Conservation (phyloP, 2,797 vertebrate genomes). For the Bradypodion pumilum region DNA sequence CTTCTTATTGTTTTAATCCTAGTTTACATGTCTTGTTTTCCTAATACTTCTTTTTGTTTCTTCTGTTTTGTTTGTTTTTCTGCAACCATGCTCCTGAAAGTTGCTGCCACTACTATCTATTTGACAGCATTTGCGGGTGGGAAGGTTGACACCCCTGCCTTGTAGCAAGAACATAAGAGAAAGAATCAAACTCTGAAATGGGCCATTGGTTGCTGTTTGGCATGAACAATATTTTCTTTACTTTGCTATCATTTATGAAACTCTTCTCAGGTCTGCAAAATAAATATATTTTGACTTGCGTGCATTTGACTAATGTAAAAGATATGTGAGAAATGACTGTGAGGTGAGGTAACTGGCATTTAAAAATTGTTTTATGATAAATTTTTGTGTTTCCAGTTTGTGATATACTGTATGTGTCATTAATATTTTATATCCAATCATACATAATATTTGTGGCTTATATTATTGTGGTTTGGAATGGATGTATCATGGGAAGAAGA, state of each 20-base stretch:
- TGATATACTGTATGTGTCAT: neutral
- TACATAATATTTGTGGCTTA: neutral
- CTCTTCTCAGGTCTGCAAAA: neutral
- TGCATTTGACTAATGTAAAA: neutral
- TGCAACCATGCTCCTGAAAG: too few relatives aligned
- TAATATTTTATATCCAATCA: neutral
- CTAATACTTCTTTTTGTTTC: too few relatives aligned
- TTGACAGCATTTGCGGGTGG: too few relatives aligned
- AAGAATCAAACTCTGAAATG: too few relatives aligned
- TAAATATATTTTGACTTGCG: neutral
- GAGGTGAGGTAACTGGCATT: neutral
- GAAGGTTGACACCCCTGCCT: too few relatives aligned
- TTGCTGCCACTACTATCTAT: too few relatives aligned
- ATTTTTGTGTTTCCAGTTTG: neutral
- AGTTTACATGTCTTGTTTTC: too few relatives aligned
- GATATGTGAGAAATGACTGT: neutral
- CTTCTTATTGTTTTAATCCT: too few relatives aligned
- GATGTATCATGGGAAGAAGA: too few relatives aligned
- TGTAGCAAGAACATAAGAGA: neutral
- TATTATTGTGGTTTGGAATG: too few relatives aligned
- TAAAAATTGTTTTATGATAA: neutral
- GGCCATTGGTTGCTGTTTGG: neutral
- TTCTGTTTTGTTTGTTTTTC: too few relatives aligned
- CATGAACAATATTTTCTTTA: neutral
- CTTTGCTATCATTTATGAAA: neutral